These are phyloP conservation scores for Piscicola geometra DNA, from an alignment of 2,888 invertebrate species.

Conservation along the genomic window DNA sequence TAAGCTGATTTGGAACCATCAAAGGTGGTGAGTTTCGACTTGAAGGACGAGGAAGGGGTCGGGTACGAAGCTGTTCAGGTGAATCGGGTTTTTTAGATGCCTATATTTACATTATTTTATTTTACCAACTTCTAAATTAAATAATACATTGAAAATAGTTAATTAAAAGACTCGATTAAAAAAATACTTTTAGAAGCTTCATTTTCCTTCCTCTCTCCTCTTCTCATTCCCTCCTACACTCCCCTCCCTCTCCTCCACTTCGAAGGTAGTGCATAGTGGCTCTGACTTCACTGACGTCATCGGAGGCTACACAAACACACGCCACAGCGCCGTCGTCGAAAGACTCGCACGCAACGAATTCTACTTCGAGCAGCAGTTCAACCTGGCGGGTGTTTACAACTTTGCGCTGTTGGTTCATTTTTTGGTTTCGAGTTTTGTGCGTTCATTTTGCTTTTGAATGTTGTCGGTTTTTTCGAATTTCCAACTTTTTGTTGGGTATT, in stretches of 20 bases:
- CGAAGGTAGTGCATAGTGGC: conserved; percentile 54
- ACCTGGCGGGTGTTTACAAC: conserved; percentile 54
- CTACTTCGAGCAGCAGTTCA: conserved; percentile 53
- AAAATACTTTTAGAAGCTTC: too few relatives aligned
- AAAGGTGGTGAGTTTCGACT: conserved; percentile 1
- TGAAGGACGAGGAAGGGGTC: not conserved
- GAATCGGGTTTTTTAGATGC: too few relatives aligned
- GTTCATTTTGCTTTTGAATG: too few relatives aligned
- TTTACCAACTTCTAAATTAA: too few relatives aligned
- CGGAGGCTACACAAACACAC: conserved; percentile 45
- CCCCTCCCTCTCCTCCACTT: conserved; percentile 14
- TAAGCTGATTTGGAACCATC: not conserved
- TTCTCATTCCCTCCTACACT: conserved; percentile 40
- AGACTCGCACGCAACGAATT: conserved; percentile 46
- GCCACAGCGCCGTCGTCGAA: conserved; percentile 53
- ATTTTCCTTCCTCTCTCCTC: not conserved
- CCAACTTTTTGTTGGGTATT: not conserved
- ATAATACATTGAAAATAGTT: too few relatives aligned
- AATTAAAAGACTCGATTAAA: too few relatives aligned
- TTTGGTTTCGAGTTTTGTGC: too few relatives aligned
- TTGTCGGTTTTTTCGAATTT: too few relatives aligned
- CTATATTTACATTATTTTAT: too few relatives aligned
- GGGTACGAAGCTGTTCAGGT: not conserved
- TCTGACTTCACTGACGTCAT: conserved; percentile 27
- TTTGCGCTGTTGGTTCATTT: conserved; percentile 56